Evolutionary conservation across 2,113 vertebrate species (phyloP).

Genomic region (Bufo bufo): DNA sequence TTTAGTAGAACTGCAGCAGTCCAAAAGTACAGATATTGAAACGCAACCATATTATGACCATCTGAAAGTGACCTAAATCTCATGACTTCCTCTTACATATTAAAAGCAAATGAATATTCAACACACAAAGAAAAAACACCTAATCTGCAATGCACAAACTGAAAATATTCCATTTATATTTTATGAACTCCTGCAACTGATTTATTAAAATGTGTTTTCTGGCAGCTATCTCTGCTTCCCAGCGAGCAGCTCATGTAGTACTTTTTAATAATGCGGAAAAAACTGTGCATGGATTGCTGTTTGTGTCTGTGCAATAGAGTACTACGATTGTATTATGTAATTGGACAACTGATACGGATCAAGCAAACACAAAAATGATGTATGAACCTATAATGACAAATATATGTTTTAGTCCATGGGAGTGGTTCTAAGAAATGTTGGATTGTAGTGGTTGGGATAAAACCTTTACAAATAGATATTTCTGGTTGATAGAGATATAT

Average conservation of each 20-base stretch:
- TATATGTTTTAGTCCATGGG: too few relatives aligned
- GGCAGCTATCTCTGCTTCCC: background rate
- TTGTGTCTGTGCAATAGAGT: background rate
- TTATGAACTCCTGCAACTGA: constrained; percentile 21
- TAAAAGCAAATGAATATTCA: background rate
- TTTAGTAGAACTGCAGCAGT: too few relatives aligned
- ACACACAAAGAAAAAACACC: background rate
- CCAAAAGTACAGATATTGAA: too few relatives aligned
- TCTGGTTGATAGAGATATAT: too few relatives aligned
- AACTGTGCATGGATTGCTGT: background rate
- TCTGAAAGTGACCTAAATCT: background rate
- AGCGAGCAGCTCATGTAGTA: background rate
- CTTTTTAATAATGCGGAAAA: background rate
- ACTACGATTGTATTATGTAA: background rate
- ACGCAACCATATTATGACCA: too few relatives aligned
- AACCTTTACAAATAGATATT: too few relatives aligned
- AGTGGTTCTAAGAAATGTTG: too few relatives aligned
- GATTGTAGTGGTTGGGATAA: too few relatives aligned
- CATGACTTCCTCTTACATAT: background rate
- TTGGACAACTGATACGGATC: background rate
- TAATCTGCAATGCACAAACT: background rate
- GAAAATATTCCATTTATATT: background rate
- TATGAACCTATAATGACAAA: too few relatives aligned
- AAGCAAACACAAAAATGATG: too few relatives aligned
- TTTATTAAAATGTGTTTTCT: background rate